Evolutionary conservation across 64 coral and sea anemone species (phyloP).

Genomic region (Montipora capricornis): DNA sequence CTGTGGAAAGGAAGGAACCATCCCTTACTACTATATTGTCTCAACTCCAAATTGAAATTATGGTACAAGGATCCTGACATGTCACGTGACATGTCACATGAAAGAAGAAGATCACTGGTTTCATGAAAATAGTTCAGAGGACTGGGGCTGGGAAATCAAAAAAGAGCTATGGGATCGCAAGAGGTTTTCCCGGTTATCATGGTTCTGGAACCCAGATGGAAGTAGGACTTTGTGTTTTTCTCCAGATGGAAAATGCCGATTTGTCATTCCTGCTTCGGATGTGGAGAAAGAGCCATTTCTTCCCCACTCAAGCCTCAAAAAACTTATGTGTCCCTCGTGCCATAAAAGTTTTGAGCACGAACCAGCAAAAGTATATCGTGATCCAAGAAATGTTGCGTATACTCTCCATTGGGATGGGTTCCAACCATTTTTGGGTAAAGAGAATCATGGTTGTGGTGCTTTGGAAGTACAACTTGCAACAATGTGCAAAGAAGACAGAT

Average conservation of each 20-base stretch:
- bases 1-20: conserved; percentile 30
- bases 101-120: conserved; percentile 47
- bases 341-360: conserved; percentile 6
- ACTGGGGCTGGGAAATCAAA: conserved; percentile 16
- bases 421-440: not conserved
- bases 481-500: conserved; percentile 44
- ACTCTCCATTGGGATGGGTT: not conserved
- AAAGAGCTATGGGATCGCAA: conserved; percentile 56
- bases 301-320: conserved; percentile 1
- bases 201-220: conserved; percentile 54
- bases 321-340: conserved; percentile 11
- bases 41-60: conserved; percentile 36
- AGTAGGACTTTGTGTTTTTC: conserved; percentile 19
- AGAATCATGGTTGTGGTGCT: conserved; percentile 1
- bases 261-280: conserved; percentile 3
- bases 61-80: conserved; percentile 5
- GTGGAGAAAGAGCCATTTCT: not conserved
- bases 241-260: conserved; percentile 5
- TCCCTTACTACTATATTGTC: conserved; percentile 41
- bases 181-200: conserved; percentile 34
- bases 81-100: conserved; percentile 49
- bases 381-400: conserved; percentile 51
- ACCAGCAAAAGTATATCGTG: not conserved
- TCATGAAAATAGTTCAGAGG: not conserved
- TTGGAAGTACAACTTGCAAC: conserved; percentile 47